phyloP scores from a whole-genome alignment of 2,113 vertebrate species.

The Hystrix brachyura region DNA sequence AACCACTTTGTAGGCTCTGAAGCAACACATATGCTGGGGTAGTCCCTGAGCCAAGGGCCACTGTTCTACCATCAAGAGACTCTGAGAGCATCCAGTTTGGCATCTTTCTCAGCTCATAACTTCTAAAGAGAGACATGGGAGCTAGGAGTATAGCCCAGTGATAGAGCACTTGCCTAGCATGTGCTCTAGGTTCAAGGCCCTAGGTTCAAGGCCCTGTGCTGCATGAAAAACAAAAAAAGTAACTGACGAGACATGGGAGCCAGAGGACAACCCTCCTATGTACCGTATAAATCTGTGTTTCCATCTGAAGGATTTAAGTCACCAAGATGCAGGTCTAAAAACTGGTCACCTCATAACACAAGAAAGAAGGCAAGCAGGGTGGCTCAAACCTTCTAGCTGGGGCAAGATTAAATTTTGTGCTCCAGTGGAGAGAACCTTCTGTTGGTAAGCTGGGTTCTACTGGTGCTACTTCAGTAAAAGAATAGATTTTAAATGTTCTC shows the following conservation, averaged over 20 bases:
- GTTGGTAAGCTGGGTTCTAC: not conserved
- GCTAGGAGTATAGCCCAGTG: not conserved
- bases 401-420: constrained; percentile 24
- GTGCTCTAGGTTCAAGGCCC: not conserved
- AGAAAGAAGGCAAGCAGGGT: not conserved
- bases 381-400: not conserved
- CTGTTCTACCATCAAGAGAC: constrained; percentile 31
- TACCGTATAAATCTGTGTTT: constrained; percentile 16
- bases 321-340: constrained; percentile 17
- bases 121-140: not conserved
- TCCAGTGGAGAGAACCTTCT: not conserved
- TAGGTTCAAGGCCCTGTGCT: not conserved
- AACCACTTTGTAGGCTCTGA: not conserved
- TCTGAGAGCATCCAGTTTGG: not conserved
- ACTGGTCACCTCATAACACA: not conserved
- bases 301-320: constrained; percentile 47
- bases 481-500: not conserved
- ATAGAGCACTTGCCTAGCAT: not conserved
- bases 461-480: constrained; percentile 52
- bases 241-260: not conserved
- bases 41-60: not conserved
- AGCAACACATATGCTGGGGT: not conserved
- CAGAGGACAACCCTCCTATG: not conserved
- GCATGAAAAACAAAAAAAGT: not conserved
- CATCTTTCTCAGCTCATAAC: not conserved